Evolutionary conservation across 2,113 vertebrate species (phyloP).

Genomic region (Cavia aperea): DNA sequence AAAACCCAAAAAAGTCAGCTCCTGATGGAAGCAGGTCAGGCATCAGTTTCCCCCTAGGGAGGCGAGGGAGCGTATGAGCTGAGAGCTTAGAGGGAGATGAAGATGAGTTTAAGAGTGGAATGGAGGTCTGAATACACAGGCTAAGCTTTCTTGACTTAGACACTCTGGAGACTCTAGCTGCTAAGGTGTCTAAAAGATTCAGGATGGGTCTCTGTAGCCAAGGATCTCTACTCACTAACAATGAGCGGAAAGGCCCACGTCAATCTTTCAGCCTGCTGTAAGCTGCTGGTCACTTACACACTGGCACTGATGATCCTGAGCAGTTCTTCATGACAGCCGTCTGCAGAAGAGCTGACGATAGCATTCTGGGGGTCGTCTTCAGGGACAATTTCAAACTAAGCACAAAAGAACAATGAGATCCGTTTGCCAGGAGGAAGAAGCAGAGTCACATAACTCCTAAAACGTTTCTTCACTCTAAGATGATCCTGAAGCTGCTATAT

Average conservation of each 20-base stretch:
- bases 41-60: constrained; percentile 76
- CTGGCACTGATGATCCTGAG: constrained; percentile 78
- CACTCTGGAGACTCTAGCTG: not conserved
- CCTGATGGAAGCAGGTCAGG: constrained; percentile 79
- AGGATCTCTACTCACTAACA: not conserved
- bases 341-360: constrained; percentile 80
- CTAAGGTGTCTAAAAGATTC: not conserved
- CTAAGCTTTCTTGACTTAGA: not conserved
- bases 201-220: not conserved
- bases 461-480: not conserved
- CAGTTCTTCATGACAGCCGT: constrained; percentile 83
- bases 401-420: not conserved
- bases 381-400: constrained; percentile 90
- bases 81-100: not conserved
- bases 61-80: not conserved
- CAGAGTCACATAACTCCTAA: not conserved
- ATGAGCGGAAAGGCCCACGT: not conserved
- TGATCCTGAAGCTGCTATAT: not conserved
- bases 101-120: not conserved
- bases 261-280: not conserved
- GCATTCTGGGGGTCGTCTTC: constrained; percentile 88
- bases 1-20: constrained; percentile 90
- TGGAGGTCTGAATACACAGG: not conserved
- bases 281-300: constrained; percentile 65
- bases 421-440: not conserved